Base-by-base conservation (phyloP, 2,797 vertebrate species). In the Tenualosa thibaudeaui region DNA sequence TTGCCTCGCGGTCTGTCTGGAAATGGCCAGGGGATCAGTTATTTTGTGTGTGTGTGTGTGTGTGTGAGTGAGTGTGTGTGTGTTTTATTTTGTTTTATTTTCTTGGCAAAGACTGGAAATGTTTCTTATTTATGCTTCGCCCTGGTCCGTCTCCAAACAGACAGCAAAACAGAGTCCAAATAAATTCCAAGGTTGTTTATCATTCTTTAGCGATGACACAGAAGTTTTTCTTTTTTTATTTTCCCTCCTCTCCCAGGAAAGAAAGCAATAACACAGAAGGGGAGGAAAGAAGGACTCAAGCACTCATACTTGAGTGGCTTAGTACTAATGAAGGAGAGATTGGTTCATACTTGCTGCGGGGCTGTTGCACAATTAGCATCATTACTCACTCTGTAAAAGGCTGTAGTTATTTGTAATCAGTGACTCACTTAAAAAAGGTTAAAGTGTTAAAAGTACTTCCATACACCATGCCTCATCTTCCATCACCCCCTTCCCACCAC, bases 141-240 rank as follows among this genome's bases (percentile, higher is more conserved):
- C 37, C 81, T 86, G 31, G 81, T 85, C 2, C 5, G 60, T 62
- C 81, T 89, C 75, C 82, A 68, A 85, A 78, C 71, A 78, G 71
- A 78, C 71, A 12, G 71, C 81, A 81, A 50, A 50, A 62, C 37
- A 3, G 40, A 86, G 81, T 85, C 81, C 9, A n/a, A 85, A 86
- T 88, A 82, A 90, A 89, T 87, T 43, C 4, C 50, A 51, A 51
- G 78, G 84, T 85, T 91, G 85, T 92, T 88, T 90, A 86, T 89
- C 84, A 87, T 85, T 81, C 54, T 60, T 88, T 62, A 81, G 81
- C 87, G 81, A 85, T 89, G 88, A 89, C 83, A 84, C 83, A 84
- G 53, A 60, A 19, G 31, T 43, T 68, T 85, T 46, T 85, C 8
- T 12, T 12, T 12, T 7, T 85, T 46, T 85, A 6, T 12, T 12